Evolutionary conservation across 2,797 vertebrate genomes (phyloP).

Genomic region (Tolypeutes matacus): DNA sequence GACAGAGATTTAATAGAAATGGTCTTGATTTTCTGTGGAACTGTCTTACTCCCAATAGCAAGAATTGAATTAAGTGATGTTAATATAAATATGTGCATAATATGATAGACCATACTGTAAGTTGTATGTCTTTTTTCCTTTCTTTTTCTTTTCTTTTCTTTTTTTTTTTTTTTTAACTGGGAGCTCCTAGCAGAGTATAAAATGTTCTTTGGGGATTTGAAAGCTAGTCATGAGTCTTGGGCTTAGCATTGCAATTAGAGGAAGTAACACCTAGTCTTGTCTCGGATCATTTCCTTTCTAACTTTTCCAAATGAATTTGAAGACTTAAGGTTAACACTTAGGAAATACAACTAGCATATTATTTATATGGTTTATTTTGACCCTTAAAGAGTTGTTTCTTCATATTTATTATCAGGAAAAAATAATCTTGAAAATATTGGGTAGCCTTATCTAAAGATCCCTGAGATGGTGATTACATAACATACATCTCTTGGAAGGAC

Average conservation of each 20-base stretch:
- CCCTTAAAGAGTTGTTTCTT: not conserved
- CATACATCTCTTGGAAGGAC: not conserved
- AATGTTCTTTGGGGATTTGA: conserved; percentile 27
- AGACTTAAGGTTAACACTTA: conserved; percentile 42
- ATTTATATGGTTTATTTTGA: conserved; percentile 32
- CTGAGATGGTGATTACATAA: conserved; percentile 18
- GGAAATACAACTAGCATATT: not conserved
- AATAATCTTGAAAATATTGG: conserved; percentile 34
- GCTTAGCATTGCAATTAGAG: conserved; percentile 32
- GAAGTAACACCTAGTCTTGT: conserved; percentile 9
- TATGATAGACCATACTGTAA: conserved; percentile 20
- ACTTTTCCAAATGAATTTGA: conserved; percentile 57
- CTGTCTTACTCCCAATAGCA: not conserved
- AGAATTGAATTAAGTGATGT: conserved; percentile 36
- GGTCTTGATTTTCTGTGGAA: not conserved
- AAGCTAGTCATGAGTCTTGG: conserved; percentile 34
- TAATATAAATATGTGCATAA: conserved; percentile 22
- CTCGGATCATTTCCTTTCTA: not conserved
- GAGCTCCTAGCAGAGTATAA: conserved; percentile 37
- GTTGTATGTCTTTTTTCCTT: not conserved
- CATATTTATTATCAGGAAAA: conserved; percentile 31
- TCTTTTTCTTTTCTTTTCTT: not conserved
- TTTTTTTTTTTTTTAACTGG: not conserved
- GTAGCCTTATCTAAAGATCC: conserved; percentile 36
- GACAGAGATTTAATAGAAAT: not conserved